Percentiles rank a stretch among this genome's conserved stretches.
phyloP scores from a whole-genome alignment of 2,797 vertebrate genomes.

The Parotocinclus haroldoi region DNA sequence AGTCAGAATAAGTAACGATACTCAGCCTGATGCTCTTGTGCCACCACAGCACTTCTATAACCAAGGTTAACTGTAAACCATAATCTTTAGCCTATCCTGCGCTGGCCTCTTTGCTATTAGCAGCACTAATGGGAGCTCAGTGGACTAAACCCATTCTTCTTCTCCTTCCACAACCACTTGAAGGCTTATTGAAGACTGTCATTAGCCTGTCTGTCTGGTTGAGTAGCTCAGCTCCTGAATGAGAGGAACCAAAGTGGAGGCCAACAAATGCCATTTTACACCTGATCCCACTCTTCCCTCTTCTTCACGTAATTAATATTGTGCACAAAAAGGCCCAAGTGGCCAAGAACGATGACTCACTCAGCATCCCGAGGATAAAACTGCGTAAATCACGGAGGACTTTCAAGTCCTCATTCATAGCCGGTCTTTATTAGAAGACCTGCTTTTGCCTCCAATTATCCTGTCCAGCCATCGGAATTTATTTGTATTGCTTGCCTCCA shows the following conservation, averaged over 20 bases:
- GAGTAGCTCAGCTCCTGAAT: slow-evolving; percentile 65
- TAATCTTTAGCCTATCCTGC: slow-evolving; percentile 59
- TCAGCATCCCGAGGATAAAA: slow-evolving; percentile 60
- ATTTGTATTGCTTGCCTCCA: slow-evolving; percentile 72
- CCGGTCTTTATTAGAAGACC: slow-evolving; percentile 68
- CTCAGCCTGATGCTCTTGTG: too few species aligned
- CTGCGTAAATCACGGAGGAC: slow-evolving; percentile 70
- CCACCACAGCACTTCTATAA: slow-evolving; percentile 37
- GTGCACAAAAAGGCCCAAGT: slow-evolving; percentile 64
- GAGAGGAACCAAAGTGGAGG: slow-evolving; percentile 61
- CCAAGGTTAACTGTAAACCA: slow-evolving; percentile 17
- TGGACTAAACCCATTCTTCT: slow-evolving; percentile 42
- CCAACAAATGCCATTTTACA: slow-evolving; percentile 58
- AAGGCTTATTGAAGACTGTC: slow-evolving; percentile 65
- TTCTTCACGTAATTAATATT: slow-evolving; percentile 69
- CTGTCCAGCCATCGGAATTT: slow-evolving; percentile 74
- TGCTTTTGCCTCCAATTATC: slow-evolving; percentile 68
- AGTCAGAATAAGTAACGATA: too few species aligned
- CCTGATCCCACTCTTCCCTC: slow-evolving; percentile 47
- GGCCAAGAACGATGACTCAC: slow-evolving; percentile 73
- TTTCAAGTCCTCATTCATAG: slow-evolving; percentile 66
- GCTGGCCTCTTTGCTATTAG: slow-evolving; percentile 59
- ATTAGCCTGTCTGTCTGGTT: slow-evolving; percentile 64
- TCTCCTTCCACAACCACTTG: slow-evolving; percentile 65
- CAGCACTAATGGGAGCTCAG: slow-evolving; percentile 67